Evolutionary conservation across 2,797 vertebrate species (phyloP), one percentile per base, ranked within the genome.

Genomic region (Ispidina lecontei): DNA sequence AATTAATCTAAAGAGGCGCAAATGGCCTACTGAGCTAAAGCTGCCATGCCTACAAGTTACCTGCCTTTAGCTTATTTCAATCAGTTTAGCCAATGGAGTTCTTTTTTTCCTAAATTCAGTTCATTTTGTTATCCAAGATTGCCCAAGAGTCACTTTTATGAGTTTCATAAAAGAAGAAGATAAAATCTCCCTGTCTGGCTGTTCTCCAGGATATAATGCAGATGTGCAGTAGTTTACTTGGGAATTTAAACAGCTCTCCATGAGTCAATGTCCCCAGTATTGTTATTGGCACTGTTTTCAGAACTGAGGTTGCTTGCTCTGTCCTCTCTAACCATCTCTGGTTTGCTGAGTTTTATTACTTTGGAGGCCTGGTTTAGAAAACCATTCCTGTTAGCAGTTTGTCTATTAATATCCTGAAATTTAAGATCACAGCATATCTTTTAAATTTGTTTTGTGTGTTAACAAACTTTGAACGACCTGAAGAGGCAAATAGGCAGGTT

Each of bases 151-250:
- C 5, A n/a, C 83, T 89, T 78, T 25, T 84, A 84, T n/a, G 47
- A 67, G 47, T 39, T 84, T 76, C n/a, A 43, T 68, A 67, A 84
- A 83, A 85, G 59, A n/a, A 37, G n/a, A 74, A 4, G 13, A 64
- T 77, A 75, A 86, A 92, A 75, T 81, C 60, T 88, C n/a, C 5
- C 49, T 60, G 33, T 33, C 56, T 88, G 49, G 60, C 49, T 82
- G 85, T 90, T 76, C 52, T 70, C 56, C 79, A 88, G 68, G 68
- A 68, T 56, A 31, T 31, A 92, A 62, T 64, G 64, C 85, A 95
- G 90, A 88, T 95, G 74, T 79, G 71, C 44, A n/a, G 37, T 70
- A 70, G 58, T 96, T 94, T 92, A 55, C 80, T 88, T 2, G 21
- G 63, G n/a, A 84, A 64, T 88, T 90, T 92, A 71, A 93, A 84